Percentiles rank a stretch among this genome's conserved stretches.
These are phyloP conservation scores for Ganaspis brasiliensis DNA, from an alignment of 2,888 invertebrate genomes.

Conservation along the genomic window DNA sequence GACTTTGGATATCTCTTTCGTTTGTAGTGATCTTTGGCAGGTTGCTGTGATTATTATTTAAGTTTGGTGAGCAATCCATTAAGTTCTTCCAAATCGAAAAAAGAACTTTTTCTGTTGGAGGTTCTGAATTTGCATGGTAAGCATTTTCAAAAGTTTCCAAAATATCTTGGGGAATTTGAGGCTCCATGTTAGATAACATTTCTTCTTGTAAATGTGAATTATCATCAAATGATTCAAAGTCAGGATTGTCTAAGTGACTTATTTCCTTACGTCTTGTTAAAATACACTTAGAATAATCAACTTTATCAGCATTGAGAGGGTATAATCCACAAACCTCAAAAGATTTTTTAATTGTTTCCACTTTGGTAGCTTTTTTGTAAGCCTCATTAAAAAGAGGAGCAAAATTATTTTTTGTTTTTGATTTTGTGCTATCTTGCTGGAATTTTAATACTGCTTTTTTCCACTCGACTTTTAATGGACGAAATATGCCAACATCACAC, in stretches of 20 bases:
- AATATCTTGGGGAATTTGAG: conserved; percentile 1
- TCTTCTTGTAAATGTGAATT: conserved; percentile 15
- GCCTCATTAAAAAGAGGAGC: conserved; percentile 61
- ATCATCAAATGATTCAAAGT: neutral
- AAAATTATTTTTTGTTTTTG: conserved; percentile 67
- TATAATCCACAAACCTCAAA: conserved; percentile 49
- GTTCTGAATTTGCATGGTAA: neutral
- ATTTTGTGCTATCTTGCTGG: conserved; percentile 61
- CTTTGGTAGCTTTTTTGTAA: conserved; percentile 33
- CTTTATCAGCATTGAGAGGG: conserved; percentile 45
- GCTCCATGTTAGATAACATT: conserved; percentile 17
- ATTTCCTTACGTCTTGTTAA: conserved; percentile 43
- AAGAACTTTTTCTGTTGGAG: conserved; percentile 15
- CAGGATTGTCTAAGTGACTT: neutral
- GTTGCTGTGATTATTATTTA: too few relatives aligned
- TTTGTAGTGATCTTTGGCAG: too few relatives aligned
- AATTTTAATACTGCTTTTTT: conserved; percentile 63
- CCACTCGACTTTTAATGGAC: conserved; percentile 68
- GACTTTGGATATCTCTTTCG: too few relatives aligned
- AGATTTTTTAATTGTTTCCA: conserved; percentile 43
- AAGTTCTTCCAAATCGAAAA: conserved; percentile 39
- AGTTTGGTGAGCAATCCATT: neutral
- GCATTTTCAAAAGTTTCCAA: conserved; percentile 17
- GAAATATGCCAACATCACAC: conserved; percentile 66
- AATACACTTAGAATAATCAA: conserved; percentile 50